A percentile compares a stretch with the other conserved stretches of the same genome.
These are phyloP conservation scores for Lepidocyrtoides sp. DNA, from an alignment of 2,888 invertebrate species.

Conservation along the genomic window DNA sequence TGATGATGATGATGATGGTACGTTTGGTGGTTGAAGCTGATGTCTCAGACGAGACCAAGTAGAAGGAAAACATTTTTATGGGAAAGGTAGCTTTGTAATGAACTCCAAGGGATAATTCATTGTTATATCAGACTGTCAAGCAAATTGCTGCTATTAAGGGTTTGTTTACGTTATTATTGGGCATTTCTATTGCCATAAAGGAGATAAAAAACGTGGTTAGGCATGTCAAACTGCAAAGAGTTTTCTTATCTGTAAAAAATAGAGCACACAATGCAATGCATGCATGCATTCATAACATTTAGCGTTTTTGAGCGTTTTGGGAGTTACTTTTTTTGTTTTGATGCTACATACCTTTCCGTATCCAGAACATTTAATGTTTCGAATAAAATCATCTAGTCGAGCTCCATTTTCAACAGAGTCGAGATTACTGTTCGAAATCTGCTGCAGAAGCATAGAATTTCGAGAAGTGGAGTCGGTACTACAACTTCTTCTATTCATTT, in stretches of 20 bases:
- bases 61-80: no score
- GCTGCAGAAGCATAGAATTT: conserved; percentile 60
- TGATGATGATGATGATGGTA: background rate
- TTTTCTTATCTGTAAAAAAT: background rate
- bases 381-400: conserved; percentile 83
- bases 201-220: background rate
- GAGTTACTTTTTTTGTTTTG: background rate
- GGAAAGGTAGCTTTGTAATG: conserved; percentile 9
- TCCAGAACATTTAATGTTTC: conserved; percentile 84
- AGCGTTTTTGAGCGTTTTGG: no score
- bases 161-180: conserved; percentile 43
- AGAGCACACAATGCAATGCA: no score
- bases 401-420: conserved; percentile 41
- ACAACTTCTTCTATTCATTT: conserved; percentile 67
- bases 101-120: conserved; percentile 27
- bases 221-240: background rate
- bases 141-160: conserved; percentile 33
- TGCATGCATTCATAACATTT: no score
- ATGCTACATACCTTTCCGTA: conserved; percentile 83
- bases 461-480: conserved; percentile 63
- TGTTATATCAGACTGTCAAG: conserved; percentile 44
- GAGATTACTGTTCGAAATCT: conserved; percentile 28
- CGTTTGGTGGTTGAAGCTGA: no score
- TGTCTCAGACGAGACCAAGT: no score
- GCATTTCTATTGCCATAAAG: conserved; percentile 1